These are phyloP conservation scores for Chionoecetes opilio DNA, from an alignment of 1,140 invertebrate species.

Conservation along the genomic window DNA sequence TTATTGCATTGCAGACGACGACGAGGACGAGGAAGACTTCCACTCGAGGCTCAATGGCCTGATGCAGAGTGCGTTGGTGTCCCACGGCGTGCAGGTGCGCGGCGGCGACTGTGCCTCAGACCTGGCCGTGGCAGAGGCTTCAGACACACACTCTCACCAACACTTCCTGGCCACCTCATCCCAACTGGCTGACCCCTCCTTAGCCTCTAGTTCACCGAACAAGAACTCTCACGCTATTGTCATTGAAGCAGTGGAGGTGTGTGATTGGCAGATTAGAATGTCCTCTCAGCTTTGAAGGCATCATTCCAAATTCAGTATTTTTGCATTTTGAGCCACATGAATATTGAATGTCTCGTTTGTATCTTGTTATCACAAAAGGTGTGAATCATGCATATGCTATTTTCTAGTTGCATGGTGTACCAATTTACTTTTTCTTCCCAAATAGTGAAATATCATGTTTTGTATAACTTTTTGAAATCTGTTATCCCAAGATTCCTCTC, in stretches of 20 bases:
- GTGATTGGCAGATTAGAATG: not conserved
- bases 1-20: constrained; percentile 49
- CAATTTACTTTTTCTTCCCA: too few species aligned
- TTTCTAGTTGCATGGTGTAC: too few species aligned
- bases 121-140: not conserved
- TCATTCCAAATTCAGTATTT: too few species aligned
- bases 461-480: too few species aligned
- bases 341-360: too few species aligned
- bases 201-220: not conserved
- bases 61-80: constrained; percentile 68
- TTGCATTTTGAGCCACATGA: too few species aligned
- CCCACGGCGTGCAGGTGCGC: constrained; percentile 42
- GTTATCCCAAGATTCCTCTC: too few species aligned
- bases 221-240: constrained; percentile 56
- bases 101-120: not conserved
- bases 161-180: not conserved
- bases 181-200: not conserved
- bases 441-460: too few species aligned
- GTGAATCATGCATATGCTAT: too few species aligned
- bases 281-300: not conserved
- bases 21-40: constrained; percentile 58
- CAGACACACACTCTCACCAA: not conserved
- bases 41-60: constrained; percentile 60
- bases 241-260: constrained; percentile 63
- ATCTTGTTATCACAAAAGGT: too few species aligned